Base-by-base conservation (phyloP, 92 coral and sea anemone genomes). In the Scolanthus callimorphus region DNA sequence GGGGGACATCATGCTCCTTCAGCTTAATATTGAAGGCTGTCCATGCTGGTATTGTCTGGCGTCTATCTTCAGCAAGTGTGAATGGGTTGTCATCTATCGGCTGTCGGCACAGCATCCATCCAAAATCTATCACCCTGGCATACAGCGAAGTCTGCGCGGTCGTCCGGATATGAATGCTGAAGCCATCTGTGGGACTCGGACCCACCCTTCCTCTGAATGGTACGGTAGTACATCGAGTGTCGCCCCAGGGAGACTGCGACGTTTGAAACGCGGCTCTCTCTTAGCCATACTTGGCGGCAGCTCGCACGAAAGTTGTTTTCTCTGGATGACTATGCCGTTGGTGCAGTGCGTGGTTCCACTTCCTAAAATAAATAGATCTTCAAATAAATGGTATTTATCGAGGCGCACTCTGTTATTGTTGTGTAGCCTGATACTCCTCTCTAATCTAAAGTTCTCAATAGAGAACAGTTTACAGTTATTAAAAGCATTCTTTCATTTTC, bases 11-110 rank as follows among this genome's bases (percentile, higher is more conserved):
- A 1, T 84, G 51, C 51, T 78, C 49, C 43, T 39, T 63, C 19
- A 72, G 76, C 31, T 9, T 34, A 2, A 58, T 55, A 49, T 84
- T 84, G 44, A 84, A 78, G 44, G 73, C 65, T 50, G 52, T 39
- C 91, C 82, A 84, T 31, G 91, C 85, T 60, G 80, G 76, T 20
- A 81, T 74, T 6, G 73, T 76, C 38, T 73, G 86, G 26, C 29
- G n/a, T 65, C 67, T 60, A 45, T 47, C 51, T 9, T 28, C 60
- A 12, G 27, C 77, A 27, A 80, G 55, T 59, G 69, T 21, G 27
- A 78, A 78, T 1, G 79, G 31, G 28, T 49, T 29, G 25, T 62
- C 62, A 57, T 72, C 60, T 21, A 61, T 38, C 24, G 78, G 73
- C 39, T 70, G 80, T 61, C 85, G 34, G 55, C 82, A 84, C 30